Percentiles rank a stretch among this genome's conserved stretches.
These are phyloP conservation scores for Troides aeacus DNA, from an alignment of 2,888 invertebrate species.

Conservation along the genomic window DNA sequence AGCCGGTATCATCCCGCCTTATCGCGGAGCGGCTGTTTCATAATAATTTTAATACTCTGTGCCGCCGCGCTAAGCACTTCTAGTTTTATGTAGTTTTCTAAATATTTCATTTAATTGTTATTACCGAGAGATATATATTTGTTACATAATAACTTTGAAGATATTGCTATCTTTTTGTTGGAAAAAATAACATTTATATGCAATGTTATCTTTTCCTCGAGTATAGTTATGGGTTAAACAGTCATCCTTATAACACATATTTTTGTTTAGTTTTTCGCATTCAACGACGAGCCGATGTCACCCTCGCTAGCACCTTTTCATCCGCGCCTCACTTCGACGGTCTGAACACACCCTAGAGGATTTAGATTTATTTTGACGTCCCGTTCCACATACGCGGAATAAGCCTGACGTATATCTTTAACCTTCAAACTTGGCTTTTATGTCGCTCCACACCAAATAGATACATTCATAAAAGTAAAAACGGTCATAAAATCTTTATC, in stretches of 20 bases:
- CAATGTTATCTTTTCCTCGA: too few relatives aligned
- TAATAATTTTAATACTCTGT: slow-evolving; percentile 76
- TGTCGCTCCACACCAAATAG: slow-evolving; percentile 20
- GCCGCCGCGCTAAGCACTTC: slow-evolving; percentile 29
- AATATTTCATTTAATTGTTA: background rate
- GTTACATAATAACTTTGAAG: background rate
- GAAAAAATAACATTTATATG: background rate
- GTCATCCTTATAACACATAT: too few relatives aligned
- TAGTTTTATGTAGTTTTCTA: slow-evolving; percentile 2
- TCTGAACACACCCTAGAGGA: slow-evolving; percentile 62
- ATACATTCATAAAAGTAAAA: slow-evolving; percentile 27
- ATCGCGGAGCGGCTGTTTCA: slow-evolving; percentile 68
- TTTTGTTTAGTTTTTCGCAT: background rate
- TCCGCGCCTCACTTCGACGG: slow-evolving; percentile 45
- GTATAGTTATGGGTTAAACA: too few relatives aligned
- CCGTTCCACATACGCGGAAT: slow-evolving; percentile 32
- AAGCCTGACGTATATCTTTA: slow-evolving; percentile 23
- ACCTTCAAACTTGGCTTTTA: slow-evolving; percentile 28
- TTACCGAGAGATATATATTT: background rate
- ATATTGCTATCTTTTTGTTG: background rate
- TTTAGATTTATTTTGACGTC: slow-evolving; percentile 58
- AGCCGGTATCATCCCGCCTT: slow-evolving; percentile 71
- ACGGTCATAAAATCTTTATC: slow-evolving; percentile 30
- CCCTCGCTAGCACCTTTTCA: slow-evolving; percentile 64
- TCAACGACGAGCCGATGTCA: slow-evolving; percentile 51